phyloP scores from a whole-genome alignment of 2,888 invertebrate genomes.

The Cantharis nigra region DNA sequence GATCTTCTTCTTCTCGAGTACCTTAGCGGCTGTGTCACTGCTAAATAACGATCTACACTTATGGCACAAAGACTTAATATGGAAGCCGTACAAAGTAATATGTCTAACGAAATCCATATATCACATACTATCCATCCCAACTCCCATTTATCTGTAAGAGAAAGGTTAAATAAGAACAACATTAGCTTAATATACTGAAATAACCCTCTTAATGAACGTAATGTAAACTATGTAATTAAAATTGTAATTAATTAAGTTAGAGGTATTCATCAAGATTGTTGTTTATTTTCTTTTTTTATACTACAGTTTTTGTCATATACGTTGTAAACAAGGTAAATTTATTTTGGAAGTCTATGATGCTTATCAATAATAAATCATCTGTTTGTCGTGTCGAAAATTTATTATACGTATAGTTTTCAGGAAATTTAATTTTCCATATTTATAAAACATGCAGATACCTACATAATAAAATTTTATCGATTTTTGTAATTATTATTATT shows the following conservation, averaged over 20 bases:
- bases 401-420: neutral
- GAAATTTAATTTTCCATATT: neutral
- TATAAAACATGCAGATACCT: neutral
- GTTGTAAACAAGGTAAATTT: neutral
- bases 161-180: neutral
- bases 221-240: neutral
- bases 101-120: conserved; percentile 92
- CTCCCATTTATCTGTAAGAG: conserved; percentile 76
- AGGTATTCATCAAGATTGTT: neutral
- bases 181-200: neutral
- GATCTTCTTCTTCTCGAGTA: conserved; percentile 89
- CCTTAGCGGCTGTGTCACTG: conserved; percentile 90
- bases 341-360: neutral
- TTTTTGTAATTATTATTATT: too few relatives aligned
- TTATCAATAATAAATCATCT: neutral
- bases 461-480: too few relatives aligned
- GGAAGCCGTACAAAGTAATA: conserved; percentile 91
- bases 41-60: conserved; percentile 87
- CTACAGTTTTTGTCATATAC: neutral
- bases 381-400: neutral
- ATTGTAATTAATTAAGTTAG: neutral
- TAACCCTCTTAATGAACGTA: neutral
- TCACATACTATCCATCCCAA: conserved; percentile 87
- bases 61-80: conserved; percentile 92
- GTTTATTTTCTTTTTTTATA: neutral